These are phyloP conservation scores for Peromyscus melanophrys DNA, from an alignment of 2,797 vertebrate genomes.

Conservation along the genomic window DNA sequence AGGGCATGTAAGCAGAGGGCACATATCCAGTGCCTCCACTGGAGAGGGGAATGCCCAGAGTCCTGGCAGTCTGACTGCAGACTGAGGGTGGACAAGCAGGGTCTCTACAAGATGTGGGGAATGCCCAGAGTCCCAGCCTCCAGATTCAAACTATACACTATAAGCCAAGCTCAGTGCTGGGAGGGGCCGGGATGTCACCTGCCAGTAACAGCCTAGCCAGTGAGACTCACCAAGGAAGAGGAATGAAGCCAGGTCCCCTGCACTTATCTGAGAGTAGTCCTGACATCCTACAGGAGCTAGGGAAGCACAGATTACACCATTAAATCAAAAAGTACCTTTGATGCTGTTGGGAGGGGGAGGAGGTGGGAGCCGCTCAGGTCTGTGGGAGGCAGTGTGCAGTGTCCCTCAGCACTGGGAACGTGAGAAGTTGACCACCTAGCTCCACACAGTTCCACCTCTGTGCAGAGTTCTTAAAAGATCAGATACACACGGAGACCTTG, in stretches of 20 bases:
- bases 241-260: background rate
- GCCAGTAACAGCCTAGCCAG: background rate
- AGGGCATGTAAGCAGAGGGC: background rate
- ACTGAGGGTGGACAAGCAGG: no score
- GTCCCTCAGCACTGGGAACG: rapidly evolving
- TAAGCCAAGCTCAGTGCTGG: background rate
- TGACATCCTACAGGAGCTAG: background rate
- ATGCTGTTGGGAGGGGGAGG: background rate
- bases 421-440: rapidly evolving
- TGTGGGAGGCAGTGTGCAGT: background rate
- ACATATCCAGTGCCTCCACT: background rate
- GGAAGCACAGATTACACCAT: background rate
- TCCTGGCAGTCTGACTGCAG: background rate
- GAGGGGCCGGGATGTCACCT: background rate
- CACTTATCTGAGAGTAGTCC: background rate
- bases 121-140: background rate
- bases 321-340: background rate
- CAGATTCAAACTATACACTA: background rate
- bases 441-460: background rate
- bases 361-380: background rate
- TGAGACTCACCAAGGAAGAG: background rate
- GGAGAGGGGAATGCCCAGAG: background rate
- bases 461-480: background rate
- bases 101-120: background rate
- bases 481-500: background rate